Evolutionary conservation across 2,797 vertebrate genomes (phyloP).

Genomic region (Argyrosomus regius): DNA sequence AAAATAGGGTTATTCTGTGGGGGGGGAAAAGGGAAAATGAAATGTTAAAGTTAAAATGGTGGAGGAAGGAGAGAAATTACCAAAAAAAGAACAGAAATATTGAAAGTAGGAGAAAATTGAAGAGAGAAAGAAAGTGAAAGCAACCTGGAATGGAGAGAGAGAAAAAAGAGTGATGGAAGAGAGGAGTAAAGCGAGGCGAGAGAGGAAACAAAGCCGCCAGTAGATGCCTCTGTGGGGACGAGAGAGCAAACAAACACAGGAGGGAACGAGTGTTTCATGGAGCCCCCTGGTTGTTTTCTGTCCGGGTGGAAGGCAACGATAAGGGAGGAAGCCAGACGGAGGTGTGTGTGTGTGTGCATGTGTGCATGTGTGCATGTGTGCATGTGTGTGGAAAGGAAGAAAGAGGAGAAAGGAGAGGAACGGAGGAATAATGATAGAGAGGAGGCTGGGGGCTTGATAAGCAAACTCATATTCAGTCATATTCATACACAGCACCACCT

Average conservation of each 20-base stretch:
- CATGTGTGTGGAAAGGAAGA: background rate
- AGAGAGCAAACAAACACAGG: slow-evolving; percentile 33
- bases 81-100: background rate
- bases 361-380: background rate
- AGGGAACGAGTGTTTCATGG: slow-evolving; percentile 34
- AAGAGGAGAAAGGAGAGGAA: background rate
- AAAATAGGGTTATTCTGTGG: background rate
- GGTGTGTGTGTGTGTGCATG: slow-evolving; percentile 26
- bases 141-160: slow-evolving; percentile 3
- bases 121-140: background rate
- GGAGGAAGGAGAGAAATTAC: background rate
- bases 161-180: background rate
- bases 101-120: background rate
- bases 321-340: slow-evolving; percentile 29
- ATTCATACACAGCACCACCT: slow-evolving; percentile 15
- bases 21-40: background rate
- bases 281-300: slow-evolving; percentile 43
- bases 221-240: slow-evolving; percentile 27
- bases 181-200: background rate
- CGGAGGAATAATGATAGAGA: slow-evolving; percentile 25
- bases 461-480: slow-evolving; percentile 39
- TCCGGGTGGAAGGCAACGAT: slow-evolving; percentile 52
- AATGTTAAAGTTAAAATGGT: background rate
- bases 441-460: slow-evolving; percentile 32
- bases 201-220: slow-evolving; percentile 38